These are phyloP conservation scores for Oreonectes daqikongensis DNA, from an alignment of 2,797 vertebrate genomes.

Conservation along the genomic window DNA sequence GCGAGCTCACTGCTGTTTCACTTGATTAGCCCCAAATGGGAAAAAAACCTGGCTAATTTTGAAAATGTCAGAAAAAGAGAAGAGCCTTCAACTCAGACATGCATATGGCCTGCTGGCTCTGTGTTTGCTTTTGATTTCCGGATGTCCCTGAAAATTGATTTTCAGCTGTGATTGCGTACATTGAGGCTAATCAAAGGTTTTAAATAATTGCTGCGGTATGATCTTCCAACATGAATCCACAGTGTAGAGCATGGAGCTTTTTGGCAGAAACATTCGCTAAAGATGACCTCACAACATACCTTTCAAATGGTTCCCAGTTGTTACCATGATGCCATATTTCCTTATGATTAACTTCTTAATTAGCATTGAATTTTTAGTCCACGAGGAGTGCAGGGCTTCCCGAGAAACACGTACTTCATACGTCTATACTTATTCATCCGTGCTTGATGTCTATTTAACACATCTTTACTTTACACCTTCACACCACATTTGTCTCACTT, in stretches of 20 bases:
- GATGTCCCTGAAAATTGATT: slow-evolving; percentile 80
- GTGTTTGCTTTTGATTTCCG: slow-evolving; percentile 70
- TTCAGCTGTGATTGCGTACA: slow-evolving; percentile 77
- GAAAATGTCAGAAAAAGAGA: slow-evolving; percentile 39
- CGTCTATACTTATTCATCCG: not conserved
- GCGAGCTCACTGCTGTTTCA: slow-evolving; percentile 75
- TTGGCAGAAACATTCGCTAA: slow-evolving; percentile 55
- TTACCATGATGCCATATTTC: slow-evolving; percentile 62
- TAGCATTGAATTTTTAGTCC: slow-evolving; percentile 45
- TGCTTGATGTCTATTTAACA: slow-evolving; percentile 24
- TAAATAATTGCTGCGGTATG: slow-evolving; percentile 76
- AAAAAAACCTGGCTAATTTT: slow-evolving; percentile 24
- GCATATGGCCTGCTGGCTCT: slow-evolving; percentile 75
- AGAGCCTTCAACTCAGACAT: slow-evolving; percentile 61
- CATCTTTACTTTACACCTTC: slow-evolving; percentile 37
- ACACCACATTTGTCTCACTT: slow-evolving; percentile 38
- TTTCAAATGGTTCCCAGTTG: slow-evolving; percentile 74
- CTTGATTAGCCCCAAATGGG: slow-evolving; percentile 75
- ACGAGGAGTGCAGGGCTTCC: not conserved
- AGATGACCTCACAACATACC: slow-evolving; percentile 74
- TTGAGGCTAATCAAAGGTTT: slow-evolving; percentile 78
- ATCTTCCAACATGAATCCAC: slow-evolving; percentile 68
- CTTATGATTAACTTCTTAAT: slow-evolving; percentile 56
- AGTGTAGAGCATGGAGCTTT: slow-evolving; percentile 62
- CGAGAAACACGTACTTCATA: not conserved